Conservation (phyloP, 2,888 invertebrate species). For the Onthophagus sagittarius region DNA sequence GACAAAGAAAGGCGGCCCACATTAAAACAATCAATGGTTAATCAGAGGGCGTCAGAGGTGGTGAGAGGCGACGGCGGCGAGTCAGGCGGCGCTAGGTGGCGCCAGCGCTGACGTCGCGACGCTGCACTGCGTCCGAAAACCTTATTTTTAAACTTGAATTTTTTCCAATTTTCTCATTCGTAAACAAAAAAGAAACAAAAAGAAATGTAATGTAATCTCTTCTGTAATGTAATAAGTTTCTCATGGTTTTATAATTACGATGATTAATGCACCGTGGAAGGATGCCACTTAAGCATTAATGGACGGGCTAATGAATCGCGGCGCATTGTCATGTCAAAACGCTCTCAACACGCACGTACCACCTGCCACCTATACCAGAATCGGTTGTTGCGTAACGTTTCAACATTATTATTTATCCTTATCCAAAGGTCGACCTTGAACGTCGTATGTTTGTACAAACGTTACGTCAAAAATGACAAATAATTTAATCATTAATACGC, state of each 20-base stretch:
- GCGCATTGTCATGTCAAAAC: not conserved
- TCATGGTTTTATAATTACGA: too few species aligned
- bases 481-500: too few species aligned
- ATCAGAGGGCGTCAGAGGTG: slow-evolving; percentile 39
- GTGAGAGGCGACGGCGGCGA: slow-evolving; percentile 35
- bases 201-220: not conserved
- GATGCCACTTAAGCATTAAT: not conserved
- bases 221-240: too few species aligned
- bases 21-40: slow-evolving; percentile 33
- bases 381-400: not conserved
- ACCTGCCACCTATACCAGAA: not conserved
- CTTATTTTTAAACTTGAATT: not conserved
- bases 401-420: not conserved
- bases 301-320: not conserved
- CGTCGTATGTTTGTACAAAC: too few species aligned
- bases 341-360: not conserved
- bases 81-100: slow-evolving; percentile 44
- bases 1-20: not conserved
- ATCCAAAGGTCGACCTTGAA: not conserved
- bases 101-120: slow-evolving; percentile 44
- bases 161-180: too few species aligned
- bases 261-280: not conserved
- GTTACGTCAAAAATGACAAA: too few species aligned
- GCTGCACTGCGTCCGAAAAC: slow-evolving; percentile 39
- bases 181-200: not conserved